Evolutionary conservation across 2,797 vertebrate species (phyloP), one percentile per base, ranked within the genome.

Genomic region (Apogon hyalosoma): DNA sequence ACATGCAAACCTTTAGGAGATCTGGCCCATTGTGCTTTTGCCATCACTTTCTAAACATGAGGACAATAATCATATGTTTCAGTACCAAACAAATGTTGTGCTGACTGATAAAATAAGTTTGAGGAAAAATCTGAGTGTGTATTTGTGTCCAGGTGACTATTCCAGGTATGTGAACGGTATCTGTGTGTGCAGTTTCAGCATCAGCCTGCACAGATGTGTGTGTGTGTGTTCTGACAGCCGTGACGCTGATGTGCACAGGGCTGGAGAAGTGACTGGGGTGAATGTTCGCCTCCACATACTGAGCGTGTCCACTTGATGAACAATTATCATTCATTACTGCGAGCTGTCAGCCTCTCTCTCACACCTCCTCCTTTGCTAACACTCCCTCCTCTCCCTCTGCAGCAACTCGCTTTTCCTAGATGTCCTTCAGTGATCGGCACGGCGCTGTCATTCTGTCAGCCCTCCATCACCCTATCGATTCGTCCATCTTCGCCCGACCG

Each of bases 401-500:
- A 24, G 4, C 21, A 4, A 24, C 21, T 24, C n/a, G 11, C 51
- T 64, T 78, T 81, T 57, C 52, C 72, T 73, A 31, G 49, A 87
- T 82, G 90, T 92, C 90, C 92, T 93, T 92, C 91, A 92, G 87
- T 57, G 56, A 87, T 82, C 63, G 51, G 64, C 50, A 73, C 61
- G 77, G 77, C 77, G 82, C 90, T 90, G 87, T 93, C 90, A 91
- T 89, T 59, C 91, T 93, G 91, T 93, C 90, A 92, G 79, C 82
- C 77, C 77, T 81, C 86, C 82, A 81, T 93, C 88, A 91, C 80
- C 61, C 75, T 88, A 94, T 94, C 80, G 92, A 94, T 94, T 88
- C 77, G 60, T 84, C 75, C 79, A 89, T 93, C 90, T 91, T 75
- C 88, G 84, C 82, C 81, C 47, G 47, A 88, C 83, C 89, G 45